Percentiles rank a stretch among this genome's conserved stretches.
Evolutionary conservation across 1,140 invertebrate genomes (phyloP).

Genomic region (Metaphire vulgaris): DNA sequence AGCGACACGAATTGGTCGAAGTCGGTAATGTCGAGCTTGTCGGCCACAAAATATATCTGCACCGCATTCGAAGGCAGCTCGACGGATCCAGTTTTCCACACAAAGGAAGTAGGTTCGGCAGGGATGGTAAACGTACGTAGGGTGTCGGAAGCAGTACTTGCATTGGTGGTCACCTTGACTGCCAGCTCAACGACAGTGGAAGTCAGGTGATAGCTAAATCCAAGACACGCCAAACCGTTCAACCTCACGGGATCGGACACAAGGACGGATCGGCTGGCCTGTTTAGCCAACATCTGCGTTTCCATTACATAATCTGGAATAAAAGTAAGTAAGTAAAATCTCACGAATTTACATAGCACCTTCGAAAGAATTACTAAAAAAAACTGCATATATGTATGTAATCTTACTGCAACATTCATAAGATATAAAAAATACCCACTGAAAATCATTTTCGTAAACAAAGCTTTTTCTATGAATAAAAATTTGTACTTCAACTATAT

Average conservation of each 20-base stretch:
- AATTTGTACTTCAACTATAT: no score
- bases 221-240: not conserved
- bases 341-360: no score
- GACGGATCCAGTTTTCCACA: not conserved
- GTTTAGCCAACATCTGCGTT: not conserved
- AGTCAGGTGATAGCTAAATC: not conserved
- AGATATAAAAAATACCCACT: no score
- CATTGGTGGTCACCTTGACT: not conserved
- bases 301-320: not conserved
- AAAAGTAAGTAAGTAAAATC: no score
- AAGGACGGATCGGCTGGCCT: not conserved
- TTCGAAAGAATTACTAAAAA: no score
- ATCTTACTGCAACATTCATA: no score
- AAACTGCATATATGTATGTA: no score
- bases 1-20: not conserved
- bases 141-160: not conserved
- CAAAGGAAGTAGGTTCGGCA: not conserved
- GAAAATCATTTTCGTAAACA: no score
- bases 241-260: not conserved
- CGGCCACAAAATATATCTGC: slow-evolving; percentile 3
- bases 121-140: not conserved
- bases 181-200: not conserved
- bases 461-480: no score
- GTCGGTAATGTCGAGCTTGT: not conserved
- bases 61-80: not conserved